Evolutionary conservation across 2,113 vertebrate genomes (phyloP).

Genomic region (Aplodontia rufa): DNA sequence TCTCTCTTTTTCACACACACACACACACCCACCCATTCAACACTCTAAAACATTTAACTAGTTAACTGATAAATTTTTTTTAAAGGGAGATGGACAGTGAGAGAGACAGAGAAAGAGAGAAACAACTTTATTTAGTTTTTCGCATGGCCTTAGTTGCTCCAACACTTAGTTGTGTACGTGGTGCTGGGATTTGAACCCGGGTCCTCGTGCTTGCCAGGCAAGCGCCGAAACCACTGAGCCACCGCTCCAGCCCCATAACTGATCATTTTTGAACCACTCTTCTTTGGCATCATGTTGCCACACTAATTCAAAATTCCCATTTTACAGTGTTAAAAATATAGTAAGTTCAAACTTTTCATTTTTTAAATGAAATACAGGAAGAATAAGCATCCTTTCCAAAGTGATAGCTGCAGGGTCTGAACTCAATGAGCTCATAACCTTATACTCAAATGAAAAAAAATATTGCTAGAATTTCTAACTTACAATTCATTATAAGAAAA

Average conservation of each 20-base stretch:
- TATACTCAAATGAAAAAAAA: slow-evolving; percentile 21
- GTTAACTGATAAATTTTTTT: background rate
- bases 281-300: background rate
- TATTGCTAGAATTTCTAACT: slow-evolving; percentile 35
- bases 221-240: too few species aligned
- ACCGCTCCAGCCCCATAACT: too few species aligned
- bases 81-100: too few species aligned
- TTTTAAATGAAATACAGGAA: background rate
- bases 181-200: too few species aligned
- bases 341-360: background rate
- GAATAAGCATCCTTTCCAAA: background rate
- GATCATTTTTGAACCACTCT: background rate
- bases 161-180: too few species aligned
- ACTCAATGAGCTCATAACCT: background rate
- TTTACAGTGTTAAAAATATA: background rate
- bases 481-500: slow-evolving; percentile 62
- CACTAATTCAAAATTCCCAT: background rate
- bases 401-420: background rate
- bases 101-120: too few species aligned
- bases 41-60: background rate
- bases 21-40: background rate
- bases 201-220: too few species aligned
- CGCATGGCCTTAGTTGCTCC: too few species aligned
- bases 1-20: background rate
- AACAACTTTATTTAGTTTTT: too few species aligned